Percentiles rank a stretch among this genome's conserved stretches.
Evolutionary conservation across 1,140 invertebrate species (phyloP).

Genomic region (Myzus persicae): DNA sequence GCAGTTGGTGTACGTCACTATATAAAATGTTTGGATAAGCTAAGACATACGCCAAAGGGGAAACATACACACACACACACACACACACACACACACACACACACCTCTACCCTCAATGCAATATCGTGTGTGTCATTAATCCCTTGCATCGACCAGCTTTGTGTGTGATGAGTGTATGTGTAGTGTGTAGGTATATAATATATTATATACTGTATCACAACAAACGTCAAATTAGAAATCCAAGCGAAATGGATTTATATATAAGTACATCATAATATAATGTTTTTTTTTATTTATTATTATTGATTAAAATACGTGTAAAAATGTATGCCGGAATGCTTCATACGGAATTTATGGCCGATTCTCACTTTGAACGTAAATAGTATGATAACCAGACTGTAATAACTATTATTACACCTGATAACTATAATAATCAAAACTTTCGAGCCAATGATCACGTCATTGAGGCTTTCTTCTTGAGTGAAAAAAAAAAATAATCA

Average conservation of each 20-base stretch:
- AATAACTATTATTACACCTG: neutral
- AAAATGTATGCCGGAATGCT: neutral
- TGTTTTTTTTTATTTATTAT: neutral
- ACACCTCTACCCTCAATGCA: neutral
- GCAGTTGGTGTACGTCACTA: neutral
- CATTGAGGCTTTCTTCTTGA: no score
- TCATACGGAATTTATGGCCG: neutral
- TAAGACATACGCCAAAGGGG: neutral
- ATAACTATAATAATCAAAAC: neutral
- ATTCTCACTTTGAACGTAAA: no score
- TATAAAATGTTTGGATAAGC: constrained; percentile 6
- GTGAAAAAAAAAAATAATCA: no score
- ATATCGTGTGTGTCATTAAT: neutral
- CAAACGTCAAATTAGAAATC: neutral
- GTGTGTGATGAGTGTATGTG: neutral
- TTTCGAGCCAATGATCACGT: no score
- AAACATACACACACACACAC: neutral
- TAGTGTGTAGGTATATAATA: no score
- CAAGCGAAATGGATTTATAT: neutral
- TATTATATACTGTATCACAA: neutral
- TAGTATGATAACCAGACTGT: no score
- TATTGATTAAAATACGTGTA: neutral
- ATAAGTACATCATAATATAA: neutral
- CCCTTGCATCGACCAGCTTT: neutral
- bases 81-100: neutral